These are phyloP conservation scores for Chinchilla lanigera DNA, from an alignment of 2,113 vertebrate species.

Conservation along the genomic window DNA sequence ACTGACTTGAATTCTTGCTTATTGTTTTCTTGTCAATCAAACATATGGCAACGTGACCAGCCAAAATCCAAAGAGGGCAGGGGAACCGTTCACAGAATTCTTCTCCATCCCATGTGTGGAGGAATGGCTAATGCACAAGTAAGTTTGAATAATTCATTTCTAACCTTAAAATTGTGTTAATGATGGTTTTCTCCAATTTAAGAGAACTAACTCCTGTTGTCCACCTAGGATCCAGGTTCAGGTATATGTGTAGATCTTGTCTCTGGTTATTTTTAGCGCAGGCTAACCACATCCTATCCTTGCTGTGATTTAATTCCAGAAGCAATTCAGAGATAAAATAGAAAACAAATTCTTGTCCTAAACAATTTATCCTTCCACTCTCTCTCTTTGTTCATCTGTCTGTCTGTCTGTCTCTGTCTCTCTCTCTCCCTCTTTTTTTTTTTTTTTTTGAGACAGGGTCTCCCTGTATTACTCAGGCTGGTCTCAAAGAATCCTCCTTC, in stretches of 20 bases:
- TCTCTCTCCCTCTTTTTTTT: no score
- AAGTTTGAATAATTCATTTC: constrained; percentile 80
- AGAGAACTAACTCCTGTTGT: neutral
- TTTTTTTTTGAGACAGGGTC: neutral
- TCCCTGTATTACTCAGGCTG: neutral
- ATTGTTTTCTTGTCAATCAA: constrained; percentile 62
- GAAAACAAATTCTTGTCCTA: constrained; percentile 14
- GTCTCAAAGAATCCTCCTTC: neutral
- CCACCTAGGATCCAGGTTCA: neutral
- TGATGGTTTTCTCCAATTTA: neutral
- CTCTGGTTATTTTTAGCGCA: constrained; percentile 14
- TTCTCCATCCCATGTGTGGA: constrained; percentile 93
- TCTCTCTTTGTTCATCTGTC: neutral
- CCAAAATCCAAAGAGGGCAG: constrained; percentile 89
- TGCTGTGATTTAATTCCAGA: constrained; percentile 2
- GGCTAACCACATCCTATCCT: neutral
- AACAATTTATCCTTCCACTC: neutral
- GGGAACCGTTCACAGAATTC: constrained; percentile 87
- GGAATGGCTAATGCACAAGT: constrained; percentile 91
- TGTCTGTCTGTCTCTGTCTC: neutral
- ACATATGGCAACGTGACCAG: constrained; percentile 81
- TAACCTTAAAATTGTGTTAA: neutral
- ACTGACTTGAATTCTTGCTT: constrained; percentile 68
- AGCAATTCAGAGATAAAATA: constrained; percentile 46
- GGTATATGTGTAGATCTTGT: neutral